Percentiles rank a stretch among this genome's conserved stretches.
These are phyloP conservation scores for Eustalomyia histrio DNA, from an alignment of 2,888 invertebrate species.

Conservation along the genomic window DNA sequence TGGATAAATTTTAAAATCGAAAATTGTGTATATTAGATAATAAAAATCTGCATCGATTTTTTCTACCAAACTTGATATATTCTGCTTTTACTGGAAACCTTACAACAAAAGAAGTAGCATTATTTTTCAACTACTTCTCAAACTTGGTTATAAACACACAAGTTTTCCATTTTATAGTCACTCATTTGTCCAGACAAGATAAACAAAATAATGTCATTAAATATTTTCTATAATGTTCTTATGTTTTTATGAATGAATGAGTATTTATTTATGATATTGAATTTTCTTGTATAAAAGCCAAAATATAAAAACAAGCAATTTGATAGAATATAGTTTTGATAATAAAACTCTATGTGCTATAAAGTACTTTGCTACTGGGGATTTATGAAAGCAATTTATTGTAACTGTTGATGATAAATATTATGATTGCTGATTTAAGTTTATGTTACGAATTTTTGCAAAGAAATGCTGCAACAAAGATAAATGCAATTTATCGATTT, in stretches of 20 bases:
- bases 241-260: conserved; percentile 1
- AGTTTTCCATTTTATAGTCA: background rate
- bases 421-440: conserved; percentile 11
- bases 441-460: conserved; percentile 8
- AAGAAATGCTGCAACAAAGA: background rate
- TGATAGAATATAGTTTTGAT: conserved; percentile 13
- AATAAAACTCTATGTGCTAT: conserved; percentile 1
- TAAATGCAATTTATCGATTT: conserved; percentile 40
- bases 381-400: conserved; percentile 54
- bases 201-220: background rate
- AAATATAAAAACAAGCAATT: conserved; percentile 22
- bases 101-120: too few relatives aligned
- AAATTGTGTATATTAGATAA: too few relatives aligned
- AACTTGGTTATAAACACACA: too few relatives aligned
- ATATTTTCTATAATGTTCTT: background rate
- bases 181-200: background rate
- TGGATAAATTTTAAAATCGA: too few relatives aligned
- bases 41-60: too few relatives aligned
- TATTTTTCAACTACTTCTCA: too few relatives aligned
- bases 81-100: too few relatives aligned
- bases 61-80: too few relatives aligned
- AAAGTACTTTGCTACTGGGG: conserved; percentile 1
- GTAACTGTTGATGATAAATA: conserved; percentile 49
- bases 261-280: conserved; percentile 13
- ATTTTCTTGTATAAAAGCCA: conserved; percentile 15